These are phyloP conservation scores for Narcine bancroftii DNA, from an alignment of 2,113 vertebrate species.

Conservation along the genomic window DNA sequence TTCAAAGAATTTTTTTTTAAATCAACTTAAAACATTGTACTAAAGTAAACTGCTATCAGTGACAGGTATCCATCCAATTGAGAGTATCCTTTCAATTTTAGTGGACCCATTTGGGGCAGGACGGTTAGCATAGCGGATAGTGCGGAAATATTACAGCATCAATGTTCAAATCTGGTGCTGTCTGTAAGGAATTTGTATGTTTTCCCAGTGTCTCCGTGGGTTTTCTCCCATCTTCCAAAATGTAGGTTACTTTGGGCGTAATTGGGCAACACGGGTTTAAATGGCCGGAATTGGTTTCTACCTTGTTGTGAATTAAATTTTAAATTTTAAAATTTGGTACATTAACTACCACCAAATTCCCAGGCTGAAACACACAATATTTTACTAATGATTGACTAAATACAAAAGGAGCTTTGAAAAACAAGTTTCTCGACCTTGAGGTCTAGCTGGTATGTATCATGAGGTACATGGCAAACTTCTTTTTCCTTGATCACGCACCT, in stretches of 20 bases:
- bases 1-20: neutral
- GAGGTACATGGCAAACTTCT: neutral
- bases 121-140: too few relatives aligned
- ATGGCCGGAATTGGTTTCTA: too few relatives aligned
- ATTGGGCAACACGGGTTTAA: too few relatives aligned
- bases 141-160: too few relatives aligned
- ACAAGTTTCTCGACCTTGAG: neutral
- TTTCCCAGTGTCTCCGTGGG: too few relatives aligned
- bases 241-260: too few relatives aligned
- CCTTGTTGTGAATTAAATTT: too few relatives aligned
- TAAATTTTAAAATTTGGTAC: too few relatives aligned
- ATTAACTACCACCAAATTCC: neutral
- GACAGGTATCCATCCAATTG: neutral
- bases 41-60: neutral
- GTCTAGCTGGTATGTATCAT: neutral
- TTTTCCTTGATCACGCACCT: neutral
- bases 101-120: too few relatives aligned
- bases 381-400: neutral
- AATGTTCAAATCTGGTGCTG: too few relatives aligned
- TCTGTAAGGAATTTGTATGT: too few relatives aligned
- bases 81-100: neutral
- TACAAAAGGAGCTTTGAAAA: neutral
- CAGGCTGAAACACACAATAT: neutral
- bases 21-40: neutral
- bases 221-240: too few relatives aligned